Percentiles rank a stretch among this genome's conserved stretches.
Evolutionary conservation across 1,140 invertebrate species (phyloP).

Genomic region (Drosophila nebulosa): DNA sequence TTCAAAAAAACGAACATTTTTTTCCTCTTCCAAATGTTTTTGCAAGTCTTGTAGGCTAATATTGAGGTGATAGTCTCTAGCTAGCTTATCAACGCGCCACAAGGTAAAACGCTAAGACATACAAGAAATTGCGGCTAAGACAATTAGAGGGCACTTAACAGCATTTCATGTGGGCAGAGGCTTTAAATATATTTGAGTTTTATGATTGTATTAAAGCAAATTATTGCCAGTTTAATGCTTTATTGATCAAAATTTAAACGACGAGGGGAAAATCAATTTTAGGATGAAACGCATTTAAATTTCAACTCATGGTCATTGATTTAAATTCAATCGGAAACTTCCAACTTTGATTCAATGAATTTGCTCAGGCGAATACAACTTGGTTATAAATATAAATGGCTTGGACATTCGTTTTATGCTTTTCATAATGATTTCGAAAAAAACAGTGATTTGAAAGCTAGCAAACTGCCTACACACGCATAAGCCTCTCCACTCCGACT

Average conservation of each 20-base stretch:
- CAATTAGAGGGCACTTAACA: too few species aligned
- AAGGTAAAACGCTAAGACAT: too few species aligned
- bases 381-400: constrained; percentile 75
- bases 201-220: not conserved
- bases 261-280: not conserved
- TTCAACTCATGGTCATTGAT: constrained; percentile 26
- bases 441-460: constrained; percentile 67
- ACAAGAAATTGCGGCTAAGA: too few species aligned
- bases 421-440: constrained; percentile 72
- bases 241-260: not conserved
- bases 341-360: constrained; percentile 57
- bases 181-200: too few species aligned
- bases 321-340: constrained; percentile 46
- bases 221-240: not conserved
- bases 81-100: too few species aligned
- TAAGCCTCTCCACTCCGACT: constrained; percentile 23
- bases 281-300: constrained; percentile 8
- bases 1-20: too few species aligned
- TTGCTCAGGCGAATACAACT: constrained; percentile 62
- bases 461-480: constrained; percentile 70
- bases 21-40: too few species aligned
- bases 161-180: too few species aligned
- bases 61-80: too few species aligned
- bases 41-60: too few species aligned
- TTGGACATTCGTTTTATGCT: constrained; percentile 75